These are phyloP conservation scores for Trididemnum clinides DNA, from an alignment of 23 tunicate genomes.

Conservation along the genomic window DNA sequence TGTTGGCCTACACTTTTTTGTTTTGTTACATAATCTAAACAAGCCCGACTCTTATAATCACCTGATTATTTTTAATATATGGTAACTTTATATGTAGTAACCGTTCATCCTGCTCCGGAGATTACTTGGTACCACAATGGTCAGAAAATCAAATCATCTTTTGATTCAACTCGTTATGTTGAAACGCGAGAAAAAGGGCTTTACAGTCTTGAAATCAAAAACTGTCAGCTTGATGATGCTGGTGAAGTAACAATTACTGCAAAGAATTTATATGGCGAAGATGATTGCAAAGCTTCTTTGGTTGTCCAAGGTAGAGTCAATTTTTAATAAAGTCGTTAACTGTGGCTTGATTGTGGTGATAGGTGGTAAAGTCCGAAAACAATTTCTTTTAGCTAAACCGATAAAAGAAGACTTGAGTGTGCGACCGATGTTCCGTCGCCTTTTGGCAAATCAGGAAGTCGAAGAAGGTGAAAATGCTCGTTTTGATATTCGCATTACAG, in stretches of 20 bases:
- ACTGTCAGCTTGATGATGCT: conserved; percentile 66
- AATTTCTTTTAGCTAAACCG: conserved; percentile 52
- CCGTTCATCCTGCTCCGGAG: conserved; percentile 92
- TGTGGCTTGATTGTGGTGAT: not conserved
- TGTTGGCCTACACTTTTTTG: not conserved
- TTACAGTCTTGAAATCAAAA: conserved; percentile 67
- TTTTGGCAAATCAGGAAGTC: conserved; percentile 88
- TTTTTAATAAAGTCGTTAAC: not conserved
- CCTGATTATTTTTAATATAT: too few species aligned
- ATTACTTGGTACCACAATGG: conserved; percentile 97
- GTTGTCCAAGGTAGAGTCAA: conserved; percentile 69
- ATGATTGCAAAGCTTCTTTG: conserved; percentile 84
- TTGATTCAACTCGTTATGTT: conserved; percentile 61
- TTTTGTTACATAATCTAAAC: not conserved
- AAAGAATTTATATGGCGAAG: conserved; percentile 86
- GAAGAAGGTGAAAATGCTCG: conserved; percentile 92
- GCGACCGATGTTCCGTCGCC: conserved; percentile 95
- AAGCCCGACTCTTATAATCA: too few species aligned
- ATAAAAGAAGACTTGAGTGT: conserved; percentile 79
- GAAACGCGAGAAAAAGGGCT: conserved; percentile 80
- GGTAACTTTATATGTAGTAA: conserved; percentile 66
- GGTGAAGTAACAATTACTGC: conserved; percentile 85
- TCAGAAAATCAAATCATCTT: conserved; percentile 58
- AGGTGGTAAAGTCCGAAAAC: not conserved
- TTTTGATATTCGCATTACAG: conserved; percentile 86